Evolutionary conservation across 1,140 invertebrate species (phyloP), one percentile per base, ranked within the genome.

Genomic region (Conus betulinus): DNA sequence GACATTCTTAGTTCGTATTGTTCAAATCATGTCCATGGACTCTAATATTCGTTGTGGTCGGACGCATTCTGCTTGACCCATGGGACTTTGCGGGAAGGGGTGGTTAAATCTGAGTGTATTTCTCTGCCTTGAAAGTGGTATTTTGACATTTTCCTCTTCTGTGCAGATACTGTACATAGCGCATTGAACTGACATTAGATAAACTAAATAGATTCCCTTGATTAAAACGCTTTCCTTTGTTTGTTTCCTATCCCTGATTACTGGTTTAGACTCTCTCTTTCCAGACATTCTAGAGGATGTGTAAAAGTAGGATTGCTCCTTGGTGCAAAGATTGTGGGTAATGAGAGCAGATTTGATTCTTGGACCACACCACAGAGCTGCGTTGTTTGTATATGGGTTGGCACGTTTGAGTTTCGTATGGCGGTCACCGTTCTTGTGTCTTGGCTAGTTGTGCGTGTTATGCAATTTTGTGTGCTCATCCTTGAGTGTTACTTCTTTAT

Each of bases 101-200:
- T 11, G 60, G 15, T 20, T 71, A 23, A 71, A 20, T 71, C 67
- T 71, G 6, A 60, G 15, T 11, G 57, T 15, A 60, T 60, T 11
- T 60, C 57, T 60, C 57, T 60, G 57, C 1, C 57, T 10, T 71
- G 67, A 71, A 60, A 15, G 20, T 71, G 11, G 0, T 5, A 20
- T 11, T 71, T 5, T 17, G 6, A 11, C 67, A 23, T 71, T 20
- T 71, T 71, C 67, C 20, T n/a, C 52, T 39, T 7, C 39, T 57
- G 85, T 87, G 85, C 85, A 87, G n/a, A 87, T 87, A 87, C 53
- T 87, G 85, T 87, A 87, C 67, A 87, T 57, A 87, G 85, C 74
- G 20, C 63, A 78, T 84, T 23, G 23, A 11, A 20, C 8, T 81
- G 79, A 81, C 20, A 23, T n/a, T 81, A 51, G 79, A 53, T 15